Base-by-base conservation (phyloP, 1,140 invertebrate species). In the Drosophila bipectinata region DNA sequence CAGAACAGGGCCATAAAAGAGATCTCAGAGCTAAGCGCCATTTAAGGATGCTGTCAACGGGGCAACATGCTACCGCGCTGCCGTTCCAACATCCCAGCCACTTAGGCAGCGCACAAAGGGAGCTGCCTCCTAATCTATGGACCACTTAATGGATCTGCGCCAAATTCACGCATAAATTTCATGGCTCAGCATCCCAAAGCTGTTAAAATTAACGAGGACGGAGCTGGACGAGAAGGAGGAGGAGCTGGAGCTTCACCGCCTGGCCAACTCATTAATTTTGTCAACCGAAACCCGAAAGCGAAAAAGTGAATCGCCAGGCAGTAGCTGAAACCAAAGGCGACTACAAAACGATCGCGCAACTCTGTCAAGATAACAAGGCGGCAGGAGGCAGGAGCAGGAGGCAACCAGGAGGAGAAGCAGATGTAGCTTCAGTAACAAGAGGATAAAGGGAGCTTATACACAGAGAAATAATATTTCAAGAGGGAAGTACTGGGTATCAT, bases 111-210 rank as follows among this genome's bases (percentile, higher is more conserved):
- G 3, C 39, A 8, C 39, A 52, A 47, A 63, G 59, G 51, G 44
- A n/a, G 55, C 66, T n/a, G 30, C 26, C 26, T 51, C 64, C 69
- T 87, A 87, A 87, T 87, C 83, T 87, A 88, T 79, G 79, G 83
- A 73, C 83, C 83, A 88, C 87, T 90, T 90, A 90, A 90, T 90
- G 87, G 87, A 90, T 90, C 87, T 90, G 81, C 76, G 85, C 81
- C 79, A 90, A 90, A 90, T 90, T 90, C 87, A 90, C 87, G 87
- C 87, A 90, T 90, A 90, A 85, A 90, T 90, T 90, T 81, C 37
- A 72, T 84, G 69, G 62, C 81, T 48, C 68, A 77, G 77, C 81
- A 56, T 71, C 57, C 72, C 52, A 71, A 62, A 89, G 75, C 85
- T 82, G 72, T 84, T 76, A 81, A 90, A 89, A 72, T 89, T 83